phyloP scores from a whole-genome alignment of 2,113 vertebrate species.

The Catharus bicknelli region DNA sequence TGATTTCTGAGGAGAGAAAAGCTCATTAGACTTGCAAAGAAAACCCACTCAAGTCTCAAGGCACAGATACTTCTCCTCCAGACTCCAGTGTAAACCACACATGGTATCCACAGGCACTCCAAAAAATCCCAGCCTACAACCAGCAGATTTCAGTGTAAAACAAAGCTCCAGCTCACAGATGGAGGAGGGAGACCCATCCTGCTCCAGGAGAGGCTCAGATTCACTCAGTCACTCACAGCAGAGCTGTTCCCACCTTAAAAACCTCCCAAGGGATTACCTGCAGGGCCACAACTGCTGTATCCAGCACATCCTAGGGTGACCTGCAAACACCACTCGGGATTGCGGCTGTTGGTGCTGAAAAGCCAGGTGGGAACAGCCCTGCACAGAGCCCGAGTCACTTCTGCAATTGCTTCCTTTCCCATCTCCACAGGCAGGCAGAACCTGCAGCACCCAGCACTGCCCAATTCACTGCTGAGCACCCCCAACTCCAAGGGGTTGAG shows the following conservation, averaged over 20 bases:
- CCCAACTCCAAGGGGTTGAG: not conserved
- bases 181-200: conserved; percentile 28
- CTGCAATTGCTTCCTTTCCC: not conserved
- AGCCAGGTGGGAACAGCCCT: not conserved
- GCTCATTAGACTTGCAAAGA: conserved; percentile 26
- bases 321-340: not conserved
- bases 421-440: accelerated
- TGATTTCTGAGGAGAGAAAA: not conserved
- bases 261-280: not conserved
- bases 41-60: conserved; percentile 22
- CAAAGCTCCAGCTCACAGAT: not conserved
- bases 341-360: not conserved
- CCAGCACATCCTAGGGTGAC: not conserved
- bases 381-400: not conserved
- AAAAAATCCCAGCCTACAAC: not conserved
- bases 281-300: not conserved
- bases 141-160: not conserved
- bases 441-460: not conserved
- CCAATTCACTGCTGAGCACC: not conserved
- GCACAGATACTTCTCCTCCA: conserved; percentile 6
- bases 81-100: not conserved
- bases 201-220: not conserved
- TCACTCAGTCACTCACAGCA: not conserved
- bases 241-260: not conserved
- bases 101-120: not conserved